Evolutionary conservation across 2,888 invertebrate genomes (phyloP), one percentile per base, ranked within the genome.

Genomic region (Hydraecia micacea): DNA sequence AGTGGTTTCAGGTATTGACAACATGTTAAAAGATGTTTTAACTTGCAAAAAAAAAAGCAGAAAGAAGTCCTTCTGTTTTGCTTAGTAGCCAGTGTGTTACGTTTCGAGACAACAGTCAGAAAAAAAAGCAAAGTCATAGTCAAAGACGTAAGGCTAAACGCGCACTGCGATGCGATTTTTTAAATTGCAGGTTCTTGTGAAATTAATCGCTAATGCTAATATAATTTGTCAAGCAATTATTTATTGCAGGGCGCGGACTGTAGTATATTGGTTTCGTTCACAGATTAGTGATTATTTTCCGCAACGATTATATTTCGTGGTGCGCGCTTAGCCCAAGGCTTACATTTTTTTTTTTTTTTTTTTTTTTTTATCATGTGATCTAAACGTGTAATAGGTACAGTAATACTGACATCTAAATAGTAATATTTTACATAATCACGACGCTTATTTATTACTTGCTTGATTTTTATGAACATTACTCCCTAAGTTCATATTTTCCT

Each of bases 1-100:
- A 98, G 91, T 99, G 99, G 99, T 97, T 99, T 60, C 98, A 98
- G 97, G 98, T 98, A 92, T 28, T 73, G 13, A 3, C 1, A 39
- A 15, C 11, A 32, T 25, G 15, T 58, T 21, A 1, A 13, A 3
- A 13, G 28, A 42, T 42, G 18, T 18, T 15, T 39, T 39, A 39
- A 25, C 46, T 18, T 46, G 3, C 46, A 58, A 55, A 21, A n/a
- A 39, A n/a, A 36, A 65, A 36, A 46, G 5, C 15, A 46, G 15
- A 46, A 46, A 0, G 18, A 5, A 66, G 18, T 39, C 15, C 0
- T 15, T 39, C 15, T 18, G 39, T n/a, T 39, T 18, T 8, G 39
- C 15, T 66, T 66, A 0, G 18, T 66, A 8, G 9, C 5, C n/a
- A 6, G 36, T 39, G 7, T 36, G 7, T 65, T 13, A 1, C 25